Evolutionary conservation across 2,113 vertebrate genomes (phyloP).

Genomic region (Bagarius yarrelli): DNA sequence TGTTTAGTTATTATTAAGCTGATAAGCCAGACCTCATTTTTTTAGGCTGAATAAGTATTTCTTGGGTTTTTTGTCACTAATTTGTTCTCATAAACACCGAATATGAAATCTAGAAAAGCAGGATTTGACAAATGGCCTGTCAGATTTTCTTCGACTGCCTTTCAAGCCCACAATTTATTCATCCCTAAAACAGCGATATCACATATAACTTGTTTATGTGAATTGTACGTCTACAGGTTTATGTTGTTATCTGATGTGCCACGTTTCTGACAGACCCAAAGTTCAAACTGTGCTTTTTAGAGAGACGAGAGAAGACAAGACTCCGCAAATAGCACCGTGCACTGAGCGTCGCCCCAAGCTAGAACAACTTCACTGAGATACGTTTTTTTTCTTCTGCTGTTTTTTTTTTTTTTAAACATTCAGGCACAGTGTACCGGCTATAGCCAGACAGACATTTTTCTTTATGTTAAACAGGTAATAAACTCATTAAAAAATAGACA

Average conservation of each 20-base stretch:
- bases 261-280: constrained; percentile 40
- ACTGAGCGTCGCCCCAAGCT: constrained; percentile 47
- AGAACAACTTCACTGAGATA: constrained; percentile 50
- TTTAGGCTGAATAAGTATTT: background rate
- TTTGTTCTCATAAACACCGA: constrained; percentile 17
- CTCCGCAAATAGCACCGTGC: constrained; percentile 47
- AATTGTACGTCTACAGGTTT: constrained; percentile 10
- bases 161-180: constrained; percentile 21
- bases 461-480: background rate
- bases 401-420: constrained; percentile 46
- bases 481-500: background rate
- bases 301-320: constrained; percentile 38
- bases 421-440: background rate
- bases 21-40: constrained; percentile 10
- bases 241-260: background rate
- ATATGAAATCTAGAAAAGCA: constrained; percentile 3
- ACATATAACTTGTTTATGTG: constrained; percentile 31
- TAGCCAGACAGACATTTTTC: background rate
- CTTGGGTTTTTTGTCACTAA: constrained; percentile 11
- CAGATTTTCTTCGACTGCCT: background rate
- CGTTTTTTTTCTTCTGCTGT: background rate
- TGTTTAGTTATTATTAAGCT: constrained; percentile 21
- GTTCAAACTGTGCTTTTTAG: constrained; percentile 20
- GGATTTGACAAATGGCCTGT: constrained; percentile 29
- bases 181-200: constrained; percentile 3